Evolutionary conservation across 2,113 vertebrate species (phyloP), one percentile per base, ranked within the genome.

Genomic region (Hypocryptadius cinnamomeus): DNA sequence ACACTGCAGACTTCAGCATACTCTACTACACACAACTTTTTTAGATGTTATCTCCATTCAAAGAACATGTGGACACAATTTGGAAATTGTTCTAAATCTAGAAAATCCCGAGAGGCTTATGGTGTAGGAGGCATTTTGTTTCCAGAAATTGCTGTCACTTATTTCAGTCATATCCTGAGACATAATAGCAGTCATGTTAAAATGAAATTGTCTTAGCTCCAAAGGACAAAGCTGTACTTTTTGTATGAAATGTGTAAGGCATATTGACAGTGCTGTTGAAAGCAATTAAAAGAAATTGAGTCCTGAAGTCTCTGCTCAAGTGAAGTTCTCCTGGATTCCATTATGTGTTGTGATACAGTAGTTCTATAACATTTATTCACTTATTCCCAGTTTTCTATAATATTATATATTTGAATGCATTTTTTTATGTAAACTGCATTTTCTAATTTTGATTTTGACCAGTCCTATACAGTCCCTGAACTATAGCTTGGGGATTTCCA

Each of bases 121-220:
- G 28, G 25, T 60, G 35, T 54, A 68, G 28, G 61, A 90, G 45
- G 61, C 50, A 60, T 89, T 92, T 79, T 87, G 14, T 74, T 89
- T 87, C 80, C 78, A 94, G 59, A 82, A 94, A 86, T 85, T 79
- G 65, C 65, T 90, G 31, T 86, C 76, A 79, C 37, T 85, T 87
- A 57, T 72, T 92, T 86, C 45, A 87, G 63, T 37, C 37, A 45
- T 48, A 90, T 69, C 61, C 57, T 76, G 61, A 92, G 80, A 89
- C 53, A 60, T 45, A 93, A 57, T 33, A 94, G 44, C 0, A 0
- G 23, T 77, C 39, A 57, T 40, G 63, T 76, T 89, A 79, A 94
- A 89, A 80, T 28, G 25, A 68, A 96, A 76, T 60, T 42, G 44
- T 4, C 77, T 50, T 54, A 76, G 50, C 10, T 92, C 73, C 54